Percentiles rank a stretch among this genome's conserved stretches.
Evolutionary conservation across 1,140 invertebrate species (phyloP).

Genomic region (Leguminivora glycinivorella): DNA sequence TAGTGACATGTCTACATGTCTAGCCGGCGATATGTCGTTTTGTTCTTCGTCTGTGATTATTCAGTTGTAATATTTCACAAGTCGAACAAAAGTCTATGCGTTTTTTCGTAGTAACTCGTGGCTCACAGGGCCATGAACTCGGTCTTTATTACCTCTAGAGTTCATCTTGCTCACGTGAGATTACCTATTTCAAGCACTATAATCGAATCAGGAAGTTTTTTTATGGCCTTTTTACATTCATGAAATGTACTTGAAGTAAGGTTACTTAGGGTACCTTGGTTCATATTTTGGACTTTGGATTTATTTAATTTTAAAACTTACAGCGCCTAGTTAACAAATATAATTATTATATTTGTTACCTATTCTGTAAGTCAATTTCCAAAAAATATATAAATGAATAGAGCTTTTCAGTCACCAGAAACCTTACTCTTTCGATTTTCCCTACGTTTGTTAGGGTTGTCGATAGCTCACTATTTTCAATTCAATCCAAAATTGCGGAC

Average conservation of each 20-base stretch:
- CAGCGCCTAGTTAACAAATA: no score
- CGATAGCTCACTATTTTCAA: no score
- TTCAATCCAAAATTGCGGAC: no score
- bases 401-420: no score
- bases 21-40: slow-evolving; percentile 7
- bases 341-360: no score
- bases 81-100: slow-evolving; percentile 43
- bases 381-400: no score
- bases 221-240: not conserved
- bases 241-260: not conserved
- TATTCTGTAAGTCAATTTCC: no score
- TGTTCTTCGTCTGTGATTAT: slow-evolving; percentile 22
- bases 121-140: slow-evolving; percentile 70
- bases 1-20: slow-evolving; percentile 19
- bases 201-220: slow-evolving; percentile 1
- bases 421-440: no score
- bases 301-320: no score
- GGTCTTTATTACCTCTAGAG: slow-evolving; percentile 62
- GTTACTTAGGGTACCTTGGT: no score
- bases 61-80: slow-evolving; percentile 28
- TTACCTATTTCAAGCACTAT: slow-evolving; percentile 28
- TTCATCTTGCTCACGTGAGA: slow-evolving; percentile 63
- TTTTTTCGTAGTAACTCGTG: slow-evolving; percentile 50
- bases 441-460: no score
- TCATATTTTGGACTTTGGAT: no score